Evolutionary conservation across 2,113 vertebrate genomes (phyloP).

Genomic region (Scomber japonicus): DNA sequence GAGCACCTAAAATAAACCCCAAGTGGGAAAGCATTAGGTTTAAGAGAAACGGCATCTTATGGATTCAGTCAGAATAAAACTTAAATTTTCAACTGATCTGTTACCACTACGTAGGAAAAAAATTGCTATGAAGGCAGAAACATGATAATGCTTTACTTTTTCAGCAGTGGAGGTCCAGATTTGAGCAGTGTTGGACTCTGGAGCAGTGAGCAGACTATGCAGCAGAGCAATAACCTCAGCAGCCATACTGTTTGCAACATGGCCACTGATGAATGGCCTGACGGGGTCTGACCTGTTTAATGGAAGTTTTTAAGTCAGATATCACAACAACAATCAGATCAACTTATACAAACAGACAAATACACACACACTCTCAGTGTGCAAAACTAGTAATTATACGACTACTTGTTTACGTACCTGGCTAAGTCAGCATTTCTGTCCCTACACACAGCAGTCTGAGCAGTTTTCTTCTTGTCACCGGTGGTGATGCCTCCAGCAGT

Average conservation of each 20-base stretch:
- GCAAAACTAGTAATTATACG: not conserved
- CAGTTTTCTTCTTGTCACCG: constrained; percentile 97
- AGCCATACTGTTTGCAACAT: constrained; percentile 99
- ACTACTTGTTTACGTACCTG: constrained; percentile 80
- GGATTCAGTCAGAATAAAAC: not conserved
- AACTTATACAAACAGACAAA: not conserved
- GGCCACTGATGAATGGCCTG: constrained; percentile 97
- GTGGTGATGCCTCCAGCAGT: constrained; percentile 89
- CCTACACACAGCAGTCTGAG: constrained; percentile 94
- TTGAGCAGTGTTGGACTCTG: constrained; percentile 96
- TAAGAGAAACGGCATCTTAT: constrained; percentile 3
- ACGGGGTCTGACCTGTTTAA: constrained; percentile 91
- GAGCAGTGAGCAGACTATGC: constrained; percentile 95
- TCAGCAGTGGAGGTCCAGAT: constrained; percentile 99
- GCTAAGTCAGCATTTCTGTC: constrained; percentile 97
- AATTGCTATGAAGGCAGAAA: not conserved
- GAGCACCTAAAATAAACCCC: constrained; percentile 87
- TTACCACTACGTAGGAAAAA: not conserved
- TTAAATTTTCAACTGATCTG: not conserved
- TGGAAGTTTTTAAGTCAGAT: constrained; percentile 4
- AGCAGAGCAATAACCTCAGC: constrained; percentile 97
- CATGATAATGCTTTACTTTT: constrained; percentile 84
- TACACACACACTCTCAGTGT: not conserved
- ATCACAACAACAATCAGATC: constrained; percentile 19
- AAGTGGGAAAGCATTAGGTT: not conserved